These are phyloP conservation scores for Cataglyphis altisquamis DNA, from an alignment of 2,888 invertebrate species.

Conservation along the genomic window DNA sequence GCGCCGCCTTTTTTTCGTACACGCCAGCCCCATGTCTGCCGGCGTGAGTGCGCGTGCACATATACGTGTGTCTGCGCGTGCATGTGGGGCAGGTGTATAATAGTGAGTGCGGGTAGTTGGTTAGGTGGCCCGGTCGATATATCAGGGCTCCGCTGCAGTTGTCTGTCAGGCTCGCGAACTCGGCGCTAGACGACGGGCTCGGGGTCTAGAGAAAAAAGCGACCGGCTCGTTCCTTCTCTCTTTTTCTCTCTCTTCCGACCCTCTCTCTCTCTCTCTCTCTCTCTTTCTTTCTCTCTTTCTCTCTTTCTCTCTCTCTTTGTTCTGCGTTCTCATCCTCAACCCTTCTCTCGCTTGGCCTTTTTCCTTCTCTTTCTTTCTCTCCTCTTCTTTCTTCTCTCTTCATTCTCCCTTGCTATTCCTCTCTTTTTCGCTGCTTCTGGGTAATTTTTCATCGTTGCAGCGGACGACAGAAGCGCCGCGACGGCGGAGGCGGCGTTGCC, in stretches of 20 bases:
- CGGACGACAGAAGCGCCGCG: slow-evolving; percentile 82
- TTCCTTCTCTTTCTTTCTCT: slow-evolving; percentile 35
- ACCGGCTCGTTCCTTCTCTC: slow-evolving; percentile 71
- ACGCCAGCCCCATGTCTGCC: slow-evolving; percentile 70
- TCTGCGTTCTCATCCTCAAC: slow-evolving; percentile 38
- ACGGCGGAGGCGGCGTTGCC: slow-evolving; percentile 79
- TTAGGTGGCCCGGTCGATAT: slow-evolving; percentile 85
- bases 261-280: slow-evolving; percentile 58
- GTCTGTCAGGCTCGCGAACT: slow-evolving; percentile 85
- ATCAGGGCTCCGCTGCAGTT: slow-evolving; percentile 86
- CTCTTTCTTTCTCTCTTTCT: slow-evolving; percentile 48
- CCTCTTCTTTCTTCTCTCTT: slow-evolving; percentile 40
- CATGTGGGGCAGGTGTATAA: slow-evolving; percentile 79
- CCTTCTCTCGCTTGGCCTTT: slow-evolving; percentile 49
- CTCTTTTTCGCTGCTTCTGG: slow-evolving; percentile 80
- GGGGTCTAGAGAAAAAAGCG: slow-evolving; percentile 79
- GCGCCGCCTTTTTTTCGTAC: slow-evolving; percentile 76
- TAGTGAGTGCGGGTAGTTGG: slow-evolving; percentile 80
- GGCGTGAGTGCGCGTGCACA: slow-evolving; percentile 57
- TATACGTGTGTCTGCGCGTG: slow-evolving; percentile 58
- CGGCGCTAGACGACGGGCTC: slow-evolving; percentile 83
- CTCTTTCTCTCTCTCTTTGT: slow-evolving; percentile 38
- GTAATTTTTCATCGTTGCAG: slow-evolving; percentile 86
- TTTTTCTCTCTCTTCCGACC: slow-evolving; percentile 40
- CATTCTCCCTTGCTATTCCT: slow-evolving; percentile 64